These are phyloP conservation scores for Periphyllus acericola DNA, from an alignment of 2,888 invertebrate genomes.

Conservation along the genomic window DNA sequence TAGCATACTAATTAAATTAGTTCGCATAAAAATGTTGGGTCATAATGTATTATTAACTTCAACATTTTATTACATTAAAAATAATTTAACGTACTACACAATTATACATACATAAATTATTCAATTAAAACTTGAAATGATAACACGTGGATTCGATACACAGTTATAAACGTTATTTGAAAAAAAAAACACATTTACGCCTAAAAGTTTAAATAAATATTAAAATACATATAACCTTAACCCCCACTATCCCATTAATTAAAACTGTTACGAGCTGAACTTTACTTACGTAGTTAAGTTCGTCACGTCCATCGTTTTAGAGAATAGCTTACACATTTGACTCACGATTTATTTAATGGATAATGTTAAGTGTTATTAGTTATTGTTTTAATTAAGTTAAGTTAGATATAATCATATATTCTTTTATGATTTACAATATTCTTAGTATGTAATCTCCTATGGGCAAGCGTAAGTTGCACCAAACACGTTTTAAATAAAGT, in stretches of 20 bases:
- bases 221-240: background rate
- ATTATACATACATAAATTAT: too few relatives aligned
- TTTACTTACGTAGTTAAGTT: background rate
- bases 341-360: background rate
- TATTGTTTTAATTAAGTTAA: too few relatives aligned
- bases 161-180: too few relatives aligned
- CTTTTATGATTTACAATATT: background rate
- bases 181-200: too few relatives aligned
- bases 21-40: background rate
- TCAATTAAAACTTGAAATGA: too few relatives aligned
- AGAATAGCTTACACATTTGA: background rate
- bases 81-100: too few relatives aligned
- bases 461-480: too few relatives aligned
- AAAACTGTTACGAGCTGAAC: background rate
- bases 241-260: background rate
- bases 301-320: background rate
- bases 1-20: background rate
- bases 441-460: background rate
- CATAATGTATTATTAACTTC: too few relatives aligned
- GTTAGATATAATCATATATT: background rate
- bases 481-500: too few relatives aligned
- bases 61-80: too few relatives aligned
- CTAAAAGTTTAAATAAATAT: background rate
- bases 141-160: too few relatives aligned
- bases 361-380: background rate